Evolutionary conservation across 2,797 vertebrate genomes (phyloP), one percentile per base, ranked within the genome.

Genomic region (Tragelaphus oryx): DNA sequence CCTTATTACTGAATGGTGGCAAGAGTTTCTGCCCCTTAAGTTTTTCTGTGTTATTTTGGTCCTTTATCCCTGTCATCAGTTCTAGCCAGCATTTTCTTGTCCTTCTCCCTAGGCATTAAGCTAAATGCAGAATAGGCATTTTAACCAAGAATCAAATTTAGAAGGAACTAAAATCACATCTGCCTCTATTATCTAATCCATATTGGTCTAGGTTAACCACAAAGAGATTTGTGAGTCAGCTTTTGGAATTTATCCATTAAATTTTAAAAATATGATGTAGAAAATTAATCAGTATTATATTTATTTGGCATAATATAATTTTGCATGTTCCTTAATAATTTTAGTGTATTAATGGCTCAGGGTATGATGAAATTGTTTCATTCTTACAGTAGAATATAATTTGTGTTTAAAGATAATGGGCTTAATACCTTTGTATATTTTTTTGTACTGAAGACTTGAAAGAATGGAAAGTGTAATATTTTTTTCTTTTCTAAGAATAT

Each of bases 131-230:
- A 94, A 88, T 37, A 79, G 30, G 22, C 33, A 75, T 92, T 75
- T 91, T 80, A 76, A 57, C 44, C 18, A 92, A 87, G 14, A 55
- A 52, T 97, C 68, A 97, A 89, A 94, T 94, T 97, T 78, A 95
- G 65, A 83, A 60, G 30, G 57, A 89, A 60, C 18, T 90, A 94
- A 93, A 96, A 97, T 91, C 59, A 93, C 92, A 96, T 96, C 75
- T 89, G 59, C 62, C 22, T 60, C 12, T 46, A 86, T 95, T 91
- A 50, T 82, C 89, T 55, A 97, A 96, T 93, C 81, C 85, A 48
- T 80, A 84, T 11, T 13, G 13, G 11, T 60, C 28, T 62, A 18
- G 8, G 33, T 62, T 93, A 95, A 85, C 20, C 12, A 92, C 55
- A 93, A 62, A 41, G 0, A 2, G 16, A 9, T 48, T 75, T 89